phyloP scores from a whole-genome alignment of 64 coral and sea anemone species.

The Pocillopora verrucosa region DNA sequence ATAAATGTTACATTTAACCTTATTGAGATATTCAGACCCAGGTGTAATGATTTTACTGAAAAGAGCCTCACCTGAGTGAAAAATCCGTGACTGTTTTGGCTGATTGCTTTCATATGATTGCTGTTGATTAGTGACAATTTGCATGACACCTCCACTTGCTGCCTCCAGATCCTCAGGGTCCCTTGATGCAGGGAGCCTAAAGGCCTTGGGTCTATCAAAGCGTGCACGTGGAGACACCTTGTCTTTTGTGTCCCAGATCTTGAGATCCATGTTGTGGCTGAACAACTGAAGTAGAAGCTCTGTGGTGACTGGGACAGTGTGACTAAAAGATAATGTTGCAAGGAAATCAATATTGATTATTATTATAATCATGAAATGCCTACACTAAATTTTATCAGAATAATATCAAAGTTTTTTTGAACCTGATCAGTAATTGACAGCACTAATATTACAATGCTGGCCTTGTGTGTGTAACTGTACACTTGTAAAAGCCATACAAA shows the following conservation, averaged over 20 bases:
- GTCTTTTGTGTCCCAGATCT: constrained; percentile 97
- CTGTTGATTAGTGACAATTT: constrained; percentile 2
- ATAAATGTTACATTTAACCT: no score
- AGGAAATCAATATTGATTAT: background rate
- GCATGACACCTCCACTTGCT: constrained; percentile 1
- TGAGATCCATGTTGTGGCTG: constrained; percentile 69
- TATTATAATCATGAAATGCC: background rate
- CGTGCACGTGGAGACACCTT: constrained; percentile 90
- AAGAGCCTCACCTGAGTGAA: background rate
- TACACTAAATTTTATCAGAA: background rate
- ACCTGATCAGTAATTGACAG: no score
- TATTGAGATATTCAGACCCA: no score
- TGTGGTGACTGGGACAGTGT: constrained; percentile 75
- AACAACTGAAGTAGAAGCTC: constrained; percentile 75
- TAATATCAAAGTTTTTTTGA: no score
- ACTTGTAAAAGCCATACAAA: no score
- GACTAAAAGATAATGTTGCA: constrained; percentile 17
- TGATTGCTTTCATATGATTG: constrained; percentile 21
- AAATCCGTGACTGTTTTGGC: constrained; percentile 15
- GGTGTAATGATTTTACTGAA: no score
- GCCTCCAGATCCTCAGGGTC: background rate
- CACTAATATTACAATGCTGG: no score
- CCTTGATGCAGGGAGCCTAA: constrained; percentile 58
- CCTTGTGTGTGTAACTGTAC: no score
- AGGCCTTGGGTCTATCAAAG: constrained; percentile 93